Evolutionary conservation across 2,888 invertebrate species (phyloP).

Genomic region (Sinopyrophorus schimmeli): DNA sequence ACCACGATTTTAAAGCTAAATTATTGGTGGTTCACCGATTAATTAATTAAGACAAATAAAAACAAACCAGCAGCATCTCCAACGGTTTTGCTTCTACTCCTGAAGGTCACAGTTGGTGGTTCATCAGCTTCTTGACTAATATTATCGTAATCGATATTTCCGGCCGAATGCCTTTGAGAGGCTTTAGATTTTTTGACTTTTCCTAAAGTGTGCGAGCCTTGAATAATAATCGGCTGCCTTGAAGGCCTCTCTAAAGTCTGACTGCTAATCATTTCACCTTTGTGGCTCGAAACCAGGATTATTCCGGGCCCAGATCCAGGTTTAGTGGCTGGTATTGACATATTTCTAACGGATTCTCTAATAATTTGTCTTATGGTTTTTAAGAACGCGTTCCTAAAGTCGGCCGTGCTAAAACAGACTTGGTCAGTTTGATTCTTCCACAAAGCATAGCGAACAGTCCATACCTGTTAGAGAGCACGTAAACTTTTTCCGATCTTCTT

Average conservation of each 20-base stretch:
- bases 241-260: conserved; percentile 65
- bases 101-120: conserved; percentile 63
- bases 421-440: background rate
- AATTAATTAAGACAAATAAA: too few species aligned
- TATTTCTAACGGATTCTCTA: conserved; percentile 93
- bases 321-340: conserved; percentile 87
- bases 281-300: conserved; percentile 52
- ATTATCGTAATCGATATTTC: conserved; percentile 84
- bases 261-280: conserved; percentile 54
- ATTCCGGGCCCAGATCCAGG: conserved; percentile 60
- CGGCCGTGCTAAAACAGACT: conserved; percentile 95
- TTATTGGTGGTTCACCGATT: too few species aligned
- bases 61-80: conserved; percentile 84
- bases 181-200: conserved; percentile 78
- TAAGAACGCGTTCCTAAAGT: conserved; percentile 95
- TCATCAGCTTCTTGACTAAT: conserved; percentile 76
- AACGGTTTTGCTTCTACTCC: conserved; percentile 88
- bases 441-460: background rate
- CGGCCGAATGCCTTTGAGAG: conserved; percentile 78
- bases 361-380: conserved; percentile 97
- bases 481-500: conserved; percentile 92
- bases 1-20: too few species aligned
- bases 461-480: conserved; percentile 90
- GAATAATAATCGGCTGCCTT: conserved; percentile 58
- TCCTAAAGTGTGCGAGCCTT: conserved; percentile 80